A percentile compares a stretch with the other conserved stretches of the same genome.
phyloP scores from a whole-genome alignment of 2,797 vertebrate species.

The Schizopygopsis malacanthus region DNA sequence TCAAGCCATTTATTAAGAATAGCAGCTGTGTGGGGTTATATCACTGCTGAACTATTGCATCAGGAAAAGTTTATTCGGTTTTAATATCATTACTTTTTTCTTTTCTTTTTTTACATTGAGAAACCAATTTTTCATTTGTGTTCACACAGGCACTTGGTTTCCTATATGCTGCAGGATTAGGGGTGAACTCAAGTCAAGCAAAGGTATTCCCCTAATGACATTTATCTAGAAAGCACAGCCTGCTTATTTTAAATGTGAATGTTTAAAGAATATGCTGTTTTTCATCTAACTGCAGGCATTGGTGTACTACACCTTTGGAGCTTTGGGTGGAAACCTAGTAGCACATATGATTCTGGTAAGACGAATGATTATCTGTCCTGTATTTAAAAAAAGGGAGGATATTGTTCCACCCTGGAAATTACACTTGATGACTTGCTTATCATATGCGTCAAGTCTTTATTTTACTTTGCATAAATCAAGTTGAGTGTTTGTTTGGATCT shows the following conservation, averaged over 20 bases:
- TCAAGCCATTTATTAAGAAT: neutral
- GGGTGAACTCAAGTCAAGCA: conserved; percentile 97
- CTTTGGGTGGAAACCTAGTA: conserved; percentile 93
- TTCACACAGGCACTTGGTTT: conserved; percentile 91
- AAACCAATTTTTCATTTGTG: conserved; percentile 19
- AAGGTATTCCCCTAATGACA: conserved; percentile 82
- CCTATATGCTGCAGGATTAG: conserved; percentile 94
- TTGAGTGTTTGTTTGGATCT: neutral
- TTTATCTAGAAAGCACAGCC: conserved; percentile 14
- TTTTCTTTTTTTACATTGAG: neutral
- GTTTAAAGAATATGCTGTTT: conserved; percentile 5
- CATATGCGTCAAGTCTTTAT: neutral
- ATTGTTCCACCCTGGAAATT: neutral
- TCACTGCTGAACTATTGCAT: neutral
- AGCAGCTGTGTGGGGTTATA: neutral
- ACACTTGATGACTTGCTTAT: conserved; percentile 11
- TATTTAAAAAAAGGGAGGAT: neutral
- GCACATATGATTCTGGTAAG: conserved; percentile 96
- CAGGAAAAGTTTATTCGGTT: neutral
- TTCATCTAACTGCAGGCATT: conserved; percentile 82
- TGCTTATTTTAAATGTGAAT: conserved; percentile 29
- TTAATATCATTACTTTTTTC: neutral
- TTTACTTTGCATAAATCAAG: conserved; percentile 8
- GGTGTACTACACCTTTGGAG: conserved; percentile 97
- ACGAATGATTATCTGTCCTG: neutral